Conservation (phyloP, 2,797 vertebrate species). For the Rhyacichthys aspro region DNA sequence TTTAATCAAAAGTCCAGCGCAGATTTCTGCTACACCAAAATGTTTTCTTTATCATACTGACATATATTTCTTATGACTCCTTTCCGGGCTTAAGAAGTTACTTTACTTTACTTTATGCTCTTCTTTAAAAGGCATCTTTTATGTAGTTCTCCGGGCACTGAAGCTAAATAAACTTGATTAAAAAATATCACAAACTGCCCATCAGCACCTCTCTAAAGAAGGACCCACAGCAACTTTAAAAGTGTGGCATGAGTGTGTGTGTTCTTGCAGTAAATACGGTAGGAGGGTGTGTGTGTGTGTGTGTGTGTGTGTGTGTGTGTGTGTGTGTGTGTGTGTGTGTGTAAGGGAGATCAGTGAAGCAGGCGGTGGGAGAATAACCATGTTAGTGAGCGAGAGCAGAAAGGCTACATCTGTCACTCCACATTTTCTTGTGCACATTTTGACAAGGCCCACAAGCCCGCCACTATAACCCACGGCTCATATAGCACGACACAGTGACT, state of each 20-base stretch:
- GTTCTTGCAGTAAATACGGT: conserved; percentile 14
- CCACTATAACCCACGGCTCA: conserved; percentile 58
- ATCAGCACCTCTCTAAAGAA: background rate
- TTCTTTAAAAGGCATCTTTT: too few species aligned
- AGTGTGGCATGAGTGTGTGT: conserved; percentile 8
- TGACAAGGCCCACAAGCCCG: conserved; percentile 68
- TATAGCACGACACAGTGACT: conserved; percentile 47
- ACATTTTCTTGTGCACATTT: conserved; percentile 69
- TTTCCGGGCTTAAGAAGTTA: too few species aligned
- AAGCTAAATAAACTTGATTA: background rate
- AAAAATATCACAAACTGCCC: background rate
- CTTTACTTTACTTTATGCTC: too few species aligned
- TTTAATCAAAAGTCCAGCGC: too few species aligned
- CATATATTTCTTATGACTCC: too few species aligned
- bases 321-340: conserved; percentile 23
- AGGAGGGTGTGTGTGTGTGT: conserved; percentile 4
- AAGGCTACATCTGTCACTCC: conserved; percentile 85
- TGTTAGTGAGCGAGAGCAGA: conserved; percentile 83
- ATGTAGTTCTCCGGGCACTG: too few species aligned
- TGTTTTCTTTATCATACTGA: too few species aligned
- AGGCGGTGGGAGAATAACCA: conserved; percentile 79
- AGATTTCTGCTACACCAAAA: too few species aligned
- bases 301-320: conserved; percentile 14
- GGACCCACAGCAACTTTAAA: background rate
- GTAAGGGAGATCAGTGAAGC: conserved; percentile 56